phyloP scores from a whole-genome alignment of 2,888 invertebrate genomes.

The Alloscopus bannaensis region DNA sequence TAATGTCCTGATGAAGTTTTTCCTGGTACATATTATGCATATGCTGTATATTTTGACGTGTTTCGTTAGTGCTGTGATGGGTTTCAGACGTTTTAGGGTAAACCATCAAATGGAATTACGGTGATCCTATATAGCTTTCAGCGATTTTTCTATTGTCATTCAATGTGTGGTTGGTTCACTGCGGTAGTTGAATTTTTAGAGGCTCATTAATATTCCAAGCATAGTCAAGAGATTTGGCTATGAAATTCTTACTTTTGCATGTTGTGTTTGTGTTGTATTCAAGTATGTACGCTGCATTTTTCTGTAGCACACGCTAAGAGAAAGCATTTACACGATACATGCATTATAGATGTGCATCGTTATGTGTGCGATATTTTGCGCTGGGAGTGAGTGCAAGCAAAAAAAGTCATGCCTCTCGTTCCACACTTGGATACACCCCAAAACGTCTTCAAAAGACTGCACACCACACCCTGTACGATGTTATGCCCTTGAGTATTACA shows the following conservation, averaged over 20 bases:
- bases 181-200: constrained; percentile 37
- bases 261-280: neutral
- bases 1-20: too few relatives aligned
- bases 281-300: neutral
- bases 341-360: neutral
- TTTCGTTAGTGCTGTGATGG: too few relatives aligned
- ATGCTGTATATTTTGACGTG: too few relatives aligned
- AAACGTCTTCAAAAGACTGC: neutral
- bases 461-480: constrained; percentile 53
- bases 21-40: too few relatives aligned
- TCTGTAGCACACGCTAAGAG: neutral
- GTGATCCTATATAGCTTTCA: neutral
- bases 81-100: too few relatives aligned
- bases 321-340: neutral
- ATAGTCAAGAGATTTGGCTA: constrained; percentile 48
- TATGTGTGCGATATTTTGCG: constrained; percentile 5
- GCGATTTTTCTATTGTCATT: constrained; percentile 12
- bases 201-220: constrained; percentile 56
- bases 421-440: constrained; percentile 4
- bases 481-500: constrained; percentile 33
- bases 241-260: constrained; percentile 10
- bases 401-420: neutral
- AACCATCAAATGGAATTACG: neutral
- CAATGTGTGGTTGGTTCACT: neutral
- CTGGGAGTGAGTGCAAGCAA: neutral